Conservation (phyloP, 2,113 vertebrate genomes). For the Carassius carassius region DNA sequence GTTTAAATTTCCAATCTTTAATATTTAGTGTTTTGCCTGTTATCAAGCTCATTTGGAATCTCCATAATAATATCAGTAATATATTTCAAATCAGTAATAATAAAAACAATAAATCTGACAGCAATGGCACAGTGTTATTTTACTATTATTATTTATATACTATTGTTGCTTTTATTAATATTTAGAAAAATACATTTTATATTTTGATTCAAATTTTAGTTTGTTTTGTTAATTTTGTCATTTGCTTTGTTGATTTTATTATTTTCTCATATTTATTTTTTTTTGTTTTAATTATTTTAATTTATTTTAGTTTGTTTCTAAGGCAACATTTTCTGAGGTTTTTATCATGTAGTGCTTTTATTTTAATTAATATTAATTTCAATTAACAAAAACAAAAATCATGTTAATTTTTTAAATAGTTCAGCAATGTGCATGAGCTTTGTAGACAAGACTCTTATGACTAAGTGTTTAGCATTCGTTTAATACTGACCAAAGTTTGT, state of each 20-base stretch:
- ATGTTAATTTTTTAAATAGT: neutral
- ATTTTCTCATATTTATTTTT: neutral
- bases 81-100: too few relatives aligned
- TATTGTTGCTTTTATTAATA: neutral
- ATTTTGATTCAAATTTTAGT: neutral
- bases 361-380: neutral
- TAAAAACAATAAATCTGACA: too few relatives aligned
- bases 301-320: too few relatives aligned
- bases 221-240: neutral
- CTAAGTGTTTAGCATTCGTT: neutral
- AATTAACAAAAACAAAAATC: neutral
- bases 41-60: too few relatives aligned
- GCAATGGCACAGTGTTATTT: too few relatives aligned
- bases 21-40: neutral
- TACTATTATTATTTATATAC: neutral
- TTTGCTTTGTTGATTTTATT: neutral
- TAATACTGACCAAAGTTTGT: neutral
- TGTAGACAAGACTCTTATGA: neutral
- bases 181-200: neutral
- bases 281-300: neutral
- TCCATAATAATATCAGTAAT: too few relatives aligned
- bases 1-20: constrained; percentile 45
- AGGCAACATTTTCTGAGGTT: too few relatives aligned
- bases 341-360: neutral
- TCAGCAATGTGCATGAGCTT: neutral